phyloP scores from a whole-genome alignment of 2,113 vertebrate genomes.

The Bos taurus region ARS-UCD2.0 NC_037352.1:24655501-24656000 shows the following conservation, averaged over 20 bases:
- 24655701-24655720: neutral
- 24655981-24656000: neutral
- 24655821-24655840: neutral
- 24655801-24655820: neutral
- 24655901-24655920: neutral
- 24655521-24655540: neutral
- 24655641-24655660: neutral
- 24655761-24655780: neutral
- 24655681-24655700: neutral
- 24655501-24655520: neutral
- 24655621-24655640: neutral
- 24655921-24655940: neutral
- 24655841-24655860: neutral
- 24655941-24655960: neutral
- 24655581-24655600: neutral
- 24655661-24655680: neutral
- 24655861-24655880: neutral
- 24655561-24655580: neutral
- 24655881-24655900: neutral
- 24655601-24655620: neutral
- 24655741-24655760: neutral
- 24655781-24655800: neutral
- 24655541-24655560: accelerated
- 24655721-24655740: neutral
- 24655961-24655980: neutral